These are phyloP conservation scores for Drosophila mulleri DNA, from an alignment of 2,888 invertebrate species.

Conservation along the genomic window DNA sequence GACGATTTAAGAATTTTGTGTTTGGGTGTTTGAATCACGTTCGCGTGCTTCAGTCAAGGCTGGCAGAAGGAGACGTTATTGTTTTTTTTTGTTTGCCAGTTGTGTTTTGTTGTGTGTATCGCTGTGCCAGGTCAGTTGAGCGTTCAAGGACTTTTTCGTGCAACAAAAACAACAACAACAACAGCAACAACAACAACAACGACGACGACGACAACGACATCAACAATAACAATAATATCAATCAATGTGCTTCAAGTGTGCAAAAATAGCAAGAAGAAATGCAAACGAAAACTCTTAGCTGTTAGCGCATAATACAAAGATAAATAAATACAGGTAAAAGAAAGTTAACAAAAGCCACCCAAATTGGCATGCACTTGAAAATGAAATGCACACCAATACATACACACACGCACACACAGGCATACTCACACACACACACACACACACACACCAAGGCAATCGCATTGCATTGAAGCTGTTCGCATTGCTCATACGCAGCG, in stretches of 20 bases:
- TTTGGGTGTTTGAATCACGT: slow-evolving; percentile 33
- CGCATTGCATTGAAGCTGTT: slow-evolving; percentile 54
- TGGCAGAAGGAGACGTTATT: slow-evolving; percentile 40
- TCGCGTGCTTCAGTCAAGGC: slow-evolving; percentile 62
- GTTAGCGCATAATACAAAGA: slow-evolving; percentile 9
- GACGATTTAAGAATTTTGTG: slow-evolving; percentile 19
- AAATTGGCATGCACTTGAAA: slow-evolving; percentile 78
- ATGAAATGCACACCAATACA: slow-evolving; percentile 24
- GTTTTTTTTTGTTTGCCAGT: slow-evolving; percentile 38
- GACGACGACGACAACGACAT: slow-evolving; percentile 25
- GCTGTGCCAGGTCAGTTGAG: slow-evolving; percentile 79
- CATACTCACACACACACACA: slow-evolving; percentile 8
- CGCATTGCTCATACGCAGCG: slow-evolving; percentile 76
- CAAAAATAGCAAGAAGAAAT: slow-evolving; percentile 41
- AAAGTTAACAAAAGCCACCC: slow-evolving; percentile 42
- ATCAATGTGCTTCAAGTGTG: slow-evolving; percentile 37
- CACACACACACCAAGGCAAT: slow-evolving; percentile 23
- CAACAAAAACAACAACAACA: slow-evolving; percentile 41
- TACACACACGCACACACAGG: slow-evolving; percentile 8
- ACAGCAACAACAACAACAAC: slow-evolving; percentile 24
- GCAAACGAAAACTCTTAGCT: slow-evolving; percentile 29
- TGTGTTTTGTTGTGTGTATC: slow-evolving; percentile 64
- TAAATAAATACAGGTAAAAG: slow-evolving; percentile 60
- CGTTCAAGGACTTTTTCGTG: slow-evolving; percentile 76
- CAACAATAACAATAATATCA: slow-evolving; percentile 41